Evolutionary conservation across 2,797 vertebrate genomes (phyloP).

Genomic region (Thunnus albacares): DNA sequence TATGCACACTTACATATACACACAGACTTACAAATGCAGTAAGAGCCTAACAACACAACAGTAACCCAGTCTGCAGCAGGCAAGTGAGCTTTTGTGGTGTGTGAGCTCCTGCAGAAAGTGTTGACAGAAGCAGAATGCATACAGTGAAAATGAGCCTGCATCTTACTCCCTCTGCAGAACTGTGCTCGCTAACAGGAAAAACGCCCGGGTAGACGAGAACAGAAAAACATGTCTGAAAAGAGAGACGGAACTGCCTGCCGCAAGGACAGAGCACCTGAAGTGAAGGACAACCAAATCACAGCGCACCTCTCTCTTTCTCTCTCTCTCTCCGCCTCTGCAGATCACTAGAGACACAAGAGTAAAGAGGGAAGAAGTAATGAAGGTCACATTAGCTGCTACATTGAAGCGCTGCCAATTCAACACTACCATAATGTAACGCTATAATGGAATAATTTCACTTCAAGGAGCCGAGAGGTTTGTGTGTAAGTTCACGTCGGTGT

Average conservation of each 20-base stretch:
- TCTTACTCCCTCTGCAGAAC: slow-evolving; percentile 52
- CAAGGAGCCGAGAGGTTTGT: slow-evolving; percentile 28
- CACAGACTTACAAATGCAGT: slow-evolving; percentile 19
- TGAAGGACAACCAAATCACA: slow-evolving; percentile 75
- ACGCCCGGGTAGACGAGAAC: slow-evolving; percentile 38
- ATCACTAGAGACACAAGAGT: slow-evolving; percentile 59
- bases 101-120: slow-evolving; percentile 59
- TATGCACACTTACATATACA: slow-evolving; percentile 6
- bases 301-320: slow-evolving; percentile 37
- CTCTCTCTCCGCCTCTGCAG: slow-evolving; percentile 46
- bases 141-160: slow-evolving; percentile 57
- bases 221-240: slow-evolving; percentile 49
- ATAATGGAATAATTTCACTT: slow-evolving; percentile 45
- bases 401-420: slow-evolving; percentile 54
- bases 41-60: slow-evolving; percentile 17
- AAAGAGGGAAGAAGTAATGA: slow-evolving; percentile 57
- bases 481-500: neutral
- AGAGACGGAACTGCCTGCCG: slow-evolving; percentile 63
- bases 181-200: slow-evolving; percentile 47
- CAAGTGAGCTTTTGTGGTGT: slow-evolving; percentile 34
- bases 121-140: slow-evolving; percentile 67
- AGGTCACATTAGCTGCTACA: slow-evolving; percentile 63
- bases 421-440: slow-evolving; percentile 1
- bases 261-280: slow-evolving; percentile 73
- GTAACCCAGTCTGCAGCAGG: slow-evolving; percentile 30